Conservation (phyloP, 2,797 vertebrate genomes). For the Epinephelus coioides region DNA sequence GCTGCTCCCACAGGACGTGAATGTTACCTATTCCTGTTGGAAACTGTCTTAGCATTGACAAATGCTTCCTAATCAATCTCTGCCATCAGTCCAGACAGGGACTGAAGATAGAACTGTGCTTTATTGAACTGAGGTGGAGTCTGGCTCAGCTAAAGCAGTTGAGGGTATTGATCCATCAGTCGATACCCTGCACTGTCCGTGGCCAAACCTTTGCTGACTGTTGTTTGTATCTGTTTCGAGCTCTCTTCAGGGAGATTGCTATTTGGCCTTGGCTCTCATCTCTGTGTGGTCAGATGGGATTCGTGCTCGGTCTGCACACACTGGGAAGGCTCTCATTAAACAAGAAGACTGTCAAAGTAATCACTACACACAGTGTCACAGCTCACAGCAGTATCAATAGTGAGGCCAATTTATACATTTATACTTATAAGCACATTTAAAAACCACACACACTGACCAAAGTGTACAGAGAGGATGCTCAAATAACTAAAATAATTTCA, state of each 20-base stretch:
- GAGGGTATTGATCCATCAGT: constrained; percentile 74
- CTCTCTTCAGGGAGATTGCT: constrained; percentile 58
- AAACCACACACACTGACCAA: constrained; percentile 2
- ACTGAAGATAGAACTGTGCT: constrained; percentile 76
- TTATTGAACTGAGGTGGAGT: constrained; percentile 78
- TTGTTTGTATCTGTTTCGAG: constrained; percentile 64
- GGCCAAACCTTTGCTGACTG: constrained; percentile 66
- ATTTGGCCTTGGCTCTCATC: constrained; percentile 59
- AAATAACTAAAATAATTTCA: background rate
- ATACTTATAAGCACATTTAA: constrained; percentile 17
- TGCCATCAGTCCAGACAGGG: constrained; percentile 72
- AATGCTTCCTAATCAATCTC: constrained; percentile 78
- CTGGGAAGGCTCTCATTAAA: constrained; percentile 54
- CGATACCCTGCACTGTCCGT: constrained; percentile 73
- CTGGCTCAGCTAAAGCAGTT: constrained; percentile 79
- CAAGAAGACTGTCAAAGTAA: constrained; percentile 52
- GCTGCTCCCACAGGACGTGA: constrained; percentile 42
- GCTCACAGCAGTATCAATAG: constrained; percentile 33
- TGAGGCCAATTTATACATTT: constrained; percentile 5
- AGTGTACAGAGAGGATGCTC: background rate
- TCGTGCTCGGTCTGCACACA: constrained; percentile 20
- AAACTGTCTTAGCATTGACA: constrained; percentile 72
- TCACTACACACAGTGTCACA: constrained; percentile 34
- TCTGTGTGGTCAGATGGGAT: constrained; percentile 53
- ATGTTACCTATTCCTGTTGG: constrained; percentile 37